Base-by-base conservation (phyloP, 2,888 invertebrate genomes). In the Athripsodes cinereus region DNA sequence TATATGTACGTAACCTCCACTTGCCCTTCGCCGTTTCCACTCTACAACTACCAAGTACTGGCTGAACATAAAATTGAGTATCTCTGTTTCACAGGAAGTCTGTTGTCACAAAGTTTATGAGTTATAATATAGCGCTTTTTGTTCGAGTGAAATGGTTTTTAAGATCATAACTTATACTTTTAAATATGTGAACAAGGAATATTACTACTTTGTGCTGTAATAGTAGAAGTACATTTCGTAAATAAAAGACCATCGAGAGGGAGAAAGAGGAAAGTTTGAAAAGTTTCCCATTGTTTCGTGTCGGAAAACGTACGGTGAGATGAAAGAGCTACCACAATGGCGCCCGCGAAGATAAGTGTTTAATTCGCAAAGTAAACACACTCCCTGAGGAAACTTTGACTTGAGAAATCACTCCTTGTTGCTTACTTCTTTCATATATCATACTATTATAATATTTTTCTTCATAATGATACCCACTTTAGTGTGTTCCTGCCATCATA, bases 121-220 rank as follows among this genome's bases (percentile, higher is more conserved):
- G 61, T 61, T 40, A 40, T 40, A 55, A 61, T 61, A 35, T 53
- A 48, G 51, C 55, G 55, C 54, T 59, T 40, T 49, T 57, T 34
- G 55, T 54, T 22, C 34, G 57, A 59, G 50, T 52, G 57, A 49
- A 59, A 57, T 57, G 59, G 56, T 59, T 62, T 59, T 55, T 48
- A 40, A 59, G 61, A 40, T 34, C 48, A 50, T 58, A 57, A 60
- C 60, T 60, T 49, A 60, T 60, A 57, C 50, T 54, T 57, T 60
- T 57, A 57, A 60, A 57, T 60, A 60, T 60, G 53, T 60, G 55
- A 52, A 56, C 58, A 53, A 34, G 56, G 46, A 19, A 35, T 22
- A 56, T 11, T 50, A 51, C 34, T 40, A 51, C 40, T 55, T 20
- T 26, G 47, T 50, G 48, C 57, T 51, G 22, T n/a, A n/a, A n/a